Base-by-base conservation (phyloP, 2,113 vertebrate genomes). In the Coturnix japonica region DNA sequence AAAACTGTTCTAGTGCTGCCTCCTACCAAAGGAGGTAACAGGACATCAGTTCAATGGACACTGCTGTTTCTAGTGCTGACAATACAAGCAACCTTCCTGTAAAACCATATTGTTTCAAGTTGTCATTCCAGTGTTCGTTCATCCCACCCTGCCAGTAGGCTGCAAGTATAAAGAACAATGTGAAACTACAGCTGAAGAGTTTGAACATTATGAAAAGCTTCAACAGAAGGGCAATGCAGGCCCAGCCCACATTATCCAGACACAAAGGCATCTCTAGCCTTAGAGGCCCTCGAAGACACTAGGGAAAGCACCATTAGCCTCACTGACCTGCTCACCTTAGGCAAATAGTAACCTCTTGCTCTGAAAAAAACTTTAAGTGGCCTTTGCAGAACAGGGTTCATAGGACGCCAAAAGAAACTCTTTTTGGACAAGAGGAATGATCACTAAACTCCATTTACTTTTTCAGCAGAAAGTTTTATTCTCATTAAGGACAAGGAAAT, bases 391-490 rank as follows among this genome's bases (percentile, higher is more conserved):
- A n/a, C 6, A 26, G 9, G 3, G 4, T 46, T 69, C 66, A 19
- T 1, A 75, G 4, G 13, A 63, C 46, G 18, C n/a, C 15, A 1
- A 46, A 23, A 1, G 1, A 11, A 87, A 69, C 11, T 43, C 15
- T 12, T 78, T 77, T 37, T 28, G 5, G 8, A 80, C 31, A 49
- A 87, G 76, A 39, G 53, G 8, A 93, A 14, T 75, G 21, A 90
- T 26, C 73, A 91, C 53, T 91, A 54, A 9, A 91, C 59, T 56
- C 77, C 18, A 75, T 44, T 93, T 43, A 67, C 25, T 81, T 79
- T 93, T 95, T 90, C 92, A 97, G 97, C 97, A 98, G 97, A 97
- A 97, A 81, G 94, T 69, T 86, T 94, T 98, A 98, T 98, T 98
- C 93, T 96, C 80, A 75, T 89, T 91, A 96, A 94, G 77, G 91